Conservation (phyloP, 64 coral and sea anemone genomes). For the Montipora cactus region DNA sequence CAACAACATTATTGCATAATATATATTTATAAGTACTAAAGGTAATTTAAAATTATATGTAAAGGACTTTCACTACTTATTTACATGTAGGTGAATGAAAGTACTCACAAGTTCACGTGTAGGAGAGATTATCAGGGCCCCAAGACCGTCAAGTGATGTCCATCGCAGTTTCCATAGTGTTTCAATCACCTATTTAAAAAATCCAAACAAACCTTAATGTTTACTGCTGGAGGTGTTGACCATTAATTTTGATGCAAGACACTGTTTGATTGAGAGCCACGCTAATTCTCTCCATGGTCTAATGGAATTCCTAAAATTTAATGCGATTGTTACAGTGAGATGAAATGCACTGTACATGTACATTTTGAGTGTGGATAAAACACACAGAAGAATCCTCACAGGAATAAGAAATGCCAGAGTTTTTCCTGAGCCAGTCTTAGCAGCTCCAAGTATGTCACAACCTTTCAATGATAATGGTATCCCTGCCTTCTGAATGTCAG, state of each 20-base stretch:
- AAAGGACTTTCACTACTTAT: no score
- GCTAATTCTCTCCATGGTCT: no score
- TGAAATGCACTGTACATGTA: no score
- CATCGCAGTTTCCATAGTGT: conserved; percentile 89
- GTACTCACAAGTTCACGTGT: conserved; percentile 94
- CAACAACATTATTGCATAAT: no score
- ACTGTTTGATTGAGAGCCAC: no score
- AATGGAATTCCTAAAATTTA: no score
- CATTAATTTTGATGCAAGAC: no score
- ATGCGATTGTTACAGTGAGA: no score
- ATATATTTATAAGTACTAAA: no score
- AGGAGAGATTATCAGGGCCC: conserved; percentile 94
- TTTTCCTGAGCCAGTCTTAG: conserved; percentile 98
- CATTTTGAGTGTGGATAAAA: background rate
- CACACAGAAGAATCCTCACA: conserved; percentile 37
- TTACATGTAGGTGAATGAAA: no score
- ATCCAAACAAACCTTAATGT: background rate
- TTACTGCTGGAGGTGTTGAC: no score
- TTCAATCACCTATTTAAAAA: conserved; percentile 78
- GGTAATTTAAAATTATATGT: no score
- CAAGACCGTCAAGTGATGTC: conserved; percentile 92
- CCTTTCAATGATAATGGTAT: conserved; percentile 85
- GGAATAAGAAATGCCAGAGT: conserved; percentile 99
- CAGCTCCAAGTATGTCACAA: conserved; percentile 91
- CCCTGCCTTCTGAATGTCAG: conserved; percentile 93